These are phyloP conservation scores for Caenorhabditis latens DNA, from an alignment of 1,140 invertebrate genomes.

Conservation along the genomic window DNA sequence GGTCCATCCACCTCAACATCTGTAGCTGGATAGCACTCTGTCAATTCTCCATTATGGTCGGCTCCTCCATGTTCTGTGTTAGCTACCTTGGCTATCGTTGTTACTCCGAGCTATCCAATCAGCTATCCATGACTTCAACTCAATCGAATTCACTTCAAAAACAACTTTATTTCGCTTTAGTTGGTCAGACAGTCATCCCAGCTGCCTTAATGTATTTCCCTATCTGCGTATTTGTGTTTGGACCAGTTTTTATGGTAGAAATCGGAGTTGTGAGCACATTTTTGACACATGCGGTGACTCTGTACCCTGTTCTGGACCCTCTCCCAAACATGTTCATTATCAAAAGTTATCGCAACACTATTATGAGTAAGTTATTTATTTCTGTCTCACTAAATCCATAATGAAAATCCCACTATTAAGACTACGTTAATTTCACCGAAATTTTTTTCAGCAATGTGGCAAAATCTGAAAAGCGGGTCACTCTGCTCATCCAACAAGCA, in stretches of 20 bases:
- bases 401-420: neutral
- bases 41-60: slow-evolving; percentile 9
- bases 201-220: neutral
- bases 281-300: neutral
- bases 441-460: neutral
- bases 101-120: neutral
- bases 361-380: neutral
- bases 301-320: neutral
- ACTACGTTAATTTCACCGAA: neutral
- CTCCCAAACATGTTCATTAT: slow-evolving; percentile 5
- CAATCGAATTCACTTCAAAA: slow-evolving; percentile 10
- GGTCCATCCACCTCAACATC: neutral
- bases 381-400: neutral
- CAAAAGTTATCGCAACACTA: slow-evolving; percentile 1
- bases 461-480: neutral
- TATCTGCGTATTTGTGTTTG: neutral
- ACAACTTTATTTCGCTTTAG: neutral
- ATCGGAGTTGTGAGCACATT: neutral
- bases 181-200: neutral
- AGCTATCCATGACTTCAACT: neutral
- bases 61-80: slow-evolving; percentile 7
- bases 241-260: slow-evolving; percentile 6
- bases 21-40: neutral
- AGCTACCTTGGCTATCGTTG: neutral
- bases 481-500: neutral